Conservation (phyloP, 2,797 vertebrate genomes). For the Chanos chanos region DNA sequence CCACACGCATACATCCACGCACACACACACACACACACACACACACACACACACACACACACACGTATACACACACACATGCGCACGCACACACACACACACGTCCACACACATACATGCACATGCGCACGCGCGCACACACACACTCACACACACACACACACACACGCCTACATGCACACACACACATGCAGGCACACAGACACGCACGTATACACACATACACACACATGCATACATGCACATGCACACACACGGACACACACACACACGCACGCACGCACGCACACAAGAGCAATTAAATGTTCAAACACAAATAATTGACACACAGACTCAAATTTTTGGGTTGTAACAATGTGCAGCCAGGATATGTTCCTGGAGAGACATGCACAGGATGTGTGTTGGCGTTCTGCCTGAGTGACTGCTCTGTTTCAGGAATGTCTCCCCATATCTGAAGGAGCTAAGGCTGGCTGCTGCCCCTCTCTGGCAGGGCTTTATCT, state of each 20-base stretch:
- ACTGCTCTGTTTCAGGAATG: conserved; percentile 49
- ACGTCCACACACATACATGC: not conserved
- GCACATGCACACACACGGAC: not conserved
- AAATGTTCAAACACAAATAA: no score
- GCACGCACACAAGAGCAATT: not conserved
- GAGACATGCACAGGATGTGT: conserved; percentile 17
- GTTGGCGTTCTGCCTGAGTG: conserved; percentile 47
- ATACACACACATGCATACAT: not conserved
- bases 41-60: not conserved
- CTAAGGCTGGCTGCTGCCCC: conserved; percentile 38
- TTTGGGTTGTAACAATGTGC: no score
- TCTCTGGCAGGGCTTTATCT: conserved; percentile 52
- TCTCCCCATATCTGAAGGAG: conserved; percentile 42
- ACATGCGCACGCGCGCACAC: not conserved
- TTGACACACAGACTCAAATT: conserved; percentile 26
- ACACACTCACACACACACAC: not conserved
- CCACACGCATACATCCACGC: conserved; percentile 10
- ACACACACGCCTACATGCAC: not conserved
- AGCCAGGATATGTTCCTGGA: no score
- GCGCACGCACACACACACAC: not conserved
- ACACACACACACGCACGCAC: not conserved
- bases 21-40: not conserved
- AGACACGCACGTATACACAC: not conserved
- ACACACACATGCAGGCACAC: not conserved
- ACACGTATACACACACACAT: not conserved